Conservation (phyloP, 2,113 vertebrate genomes). For the Poeciliopsis occidentalis region DNA sequence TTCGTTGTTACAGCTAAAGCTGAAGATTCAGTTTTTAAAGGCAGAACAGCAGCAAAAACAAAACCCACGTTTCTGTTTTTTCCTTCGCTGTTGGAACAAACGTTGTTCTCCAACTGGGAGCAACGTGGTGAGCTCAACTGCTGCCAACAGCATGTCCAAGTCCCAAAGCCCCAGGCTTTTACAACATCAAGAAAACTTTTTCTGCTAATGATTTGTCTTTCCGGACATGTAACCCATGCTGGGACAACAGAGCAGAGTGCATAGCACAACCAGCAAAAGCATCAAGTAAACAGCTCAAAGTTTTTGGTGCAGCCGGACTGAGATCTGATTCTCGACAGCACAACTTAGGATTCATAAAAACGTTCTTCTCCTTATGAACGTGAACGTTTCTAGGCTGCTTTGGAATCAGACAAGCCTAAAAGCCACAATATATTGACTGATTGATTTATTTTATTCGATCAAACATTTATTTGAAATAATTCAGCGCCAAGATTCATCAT, state of each 20-base stretch:
- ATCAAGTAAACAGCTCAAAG: constrained; percentile 26
- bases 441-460: too few species aligned
- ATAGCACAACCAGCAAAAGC: constrained; percentile 9
- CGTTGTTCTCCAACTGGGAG: constrained; percentile 18
- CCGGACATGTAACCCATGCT: constrained; percentile 15
- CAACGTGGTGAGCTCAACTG: constrained; percentile 26
- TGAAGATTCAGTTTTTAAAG: constrained; percentile 20
- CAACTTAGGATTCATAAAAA: too few species aligned
- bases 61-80: constrained; percentile 47
- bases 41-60: constrained; percentile 53
- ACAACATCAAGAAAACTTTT: not conserved
- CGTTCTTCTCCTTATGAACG: too few species aligned
- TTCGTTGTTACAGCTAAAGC: constrained; percentile 40
- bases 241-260: constrained; percentile 21
- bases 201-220: constrained; percentile 27
- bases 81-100: constrained; percentile 40
- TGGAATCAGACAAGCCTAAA: too few species aligned
- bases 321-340: not conserved
- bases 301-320: not conserved
- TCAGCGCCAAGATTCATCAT: not conserved
- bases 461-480: too few species aligned
- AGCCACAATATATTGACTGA: too few species aligned
- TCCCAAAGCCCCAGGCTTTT: not conserved
- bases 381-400: too few species aligned
- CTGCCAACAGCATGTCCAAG: not conserved